A percentile compares a stretch with the other conserved stretches of the same genome.
Evolutionary conservation across 2,113 vertebrate species (phyloP).

Genomic region (Xerus inauris): DNA sequence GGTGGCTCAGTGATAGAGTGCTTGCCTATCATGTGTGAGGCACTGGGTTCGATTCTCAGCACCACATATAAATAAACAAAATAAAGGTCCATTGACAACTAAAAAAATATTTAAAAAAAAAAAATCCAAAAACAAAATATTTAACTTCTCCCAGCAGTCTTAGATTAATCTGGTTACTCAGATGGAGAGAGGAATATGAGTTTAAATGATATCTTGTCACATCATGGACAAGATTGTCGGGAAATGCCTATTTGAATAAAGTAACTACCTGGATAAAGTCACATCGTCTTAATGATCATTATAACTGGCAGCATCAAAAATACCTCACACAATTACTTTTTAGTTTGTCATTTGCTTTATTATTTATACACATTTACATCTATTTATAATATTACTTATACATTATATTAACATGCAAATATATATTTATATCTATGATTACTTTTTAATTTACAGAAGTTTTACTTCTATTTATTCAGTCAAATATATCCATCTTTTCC

Average conservation of each 20-base stretch:
- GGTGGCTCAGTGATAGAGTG: too few relatives aligned
- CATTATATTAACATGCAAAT: background rate
- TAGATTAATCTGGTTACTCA: background rate
- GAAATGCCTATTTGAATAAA: background rate
- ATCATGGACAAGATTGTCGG: background rate
- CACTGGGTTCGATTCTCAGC: too few relatives aligned
- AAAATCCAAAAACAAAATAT: slow-evolving; percentile 35
- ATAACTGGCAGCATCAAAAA: background rate
- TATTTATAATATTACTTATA: background rate
- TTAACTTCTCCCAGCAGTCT: background rate
- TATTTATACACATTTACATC: background rate
- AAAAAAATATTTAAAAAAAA: too few relatives aligned
- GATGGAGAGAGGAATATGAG: background rate
- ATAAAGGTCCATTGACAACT: too few relatives aligned
- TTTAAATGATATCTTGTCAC: background rate
- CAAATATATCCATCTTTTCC: background rate
- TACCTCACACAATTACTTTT: background rate
- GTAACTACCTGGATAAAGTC: background rate
- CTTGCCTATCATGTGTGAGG: too few relatives aligned
- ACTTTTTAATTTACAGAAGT: background rate
- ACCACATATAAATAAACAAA: too few relatives aligned
- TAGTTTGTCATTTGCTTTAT: background rate
- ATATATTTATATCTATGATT: background rate
- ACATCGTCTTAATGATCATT: background rate
- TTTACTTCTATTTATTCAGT: background rate